These are phyloP conservation scores for Agelastica alni DNA, from an alignment of 2,888 invertebrate genomes.

Conservation along the genomic window DNA sequence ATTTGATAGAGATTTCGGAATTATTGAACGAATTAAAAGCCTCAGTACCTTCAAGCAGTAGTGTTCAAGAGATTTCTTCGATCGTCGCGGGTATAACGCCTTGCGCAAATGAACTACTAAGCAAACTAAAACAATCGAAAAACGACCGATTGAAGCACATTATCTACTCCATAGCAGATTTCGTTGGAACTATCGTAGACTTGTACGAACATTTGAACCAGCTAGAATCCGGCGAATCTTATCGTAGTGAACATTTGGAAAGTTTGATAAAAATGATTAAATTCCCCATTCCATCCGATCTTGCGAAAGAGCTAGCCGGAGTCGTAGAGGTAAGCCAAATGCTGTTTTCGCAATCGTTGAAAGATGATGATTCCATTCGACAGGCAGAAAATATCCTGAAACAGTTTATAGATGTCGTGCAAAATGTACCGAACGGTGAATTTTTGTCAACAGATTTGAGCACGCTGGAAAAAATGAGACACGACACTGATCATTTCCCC, in stretches of 20 bases:
- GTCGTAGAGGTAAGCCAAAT: conserved; percentile 16
- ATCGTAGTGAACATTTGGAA: neutral
- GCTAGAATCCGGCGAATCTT: neutral
- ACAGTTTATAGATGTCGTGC: neutral
- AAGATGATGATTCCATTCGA: conserved; percentile 14
- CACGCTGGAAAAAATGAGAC: neutral
- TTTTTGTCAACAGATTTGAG: neutral
- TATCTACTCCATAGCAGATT: conserved; percentile 29
- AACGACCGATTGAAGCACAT: conserved; percentile 37
- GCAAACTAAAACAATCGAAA: conserved; percentile 29
- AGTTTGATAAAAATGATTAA: conserved; percentile 2
- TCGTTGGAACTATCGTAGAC: conserved; percentile 31
- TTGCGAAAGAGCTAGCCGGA: conserved; percentile 15
- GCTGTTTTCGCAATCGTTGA: conserved; percentile 8
- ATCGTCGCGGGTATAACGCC: conserved; percentile 29
- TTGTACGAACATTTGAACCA: conserved; percentile 17
- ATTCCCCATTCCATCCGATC: conserved; percentile 4
- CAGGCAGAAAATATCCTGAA: conserved; percentile 20
- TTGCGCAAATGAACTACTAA: conserved; percentile 20
- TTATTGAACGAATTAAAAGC: conserved; percentile 30
- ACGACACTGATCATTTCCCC: conserved; percentile 5
- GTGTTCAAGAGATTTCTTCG: conserved; percentile 23
- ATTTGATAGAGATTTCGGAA: conserved; percentile 32
- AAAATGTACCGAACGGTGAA: conserved; percentile 12
- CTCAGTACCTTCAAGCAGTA: conserved; percentile 30